A percentile compares a stretch with the other conserved stretches of the same genome.
These are phyloP conservation scores for Dromas ardeola DNA, from an alignment of 2,113 vertebrate species.

Conservation along the genomic window DNA sequence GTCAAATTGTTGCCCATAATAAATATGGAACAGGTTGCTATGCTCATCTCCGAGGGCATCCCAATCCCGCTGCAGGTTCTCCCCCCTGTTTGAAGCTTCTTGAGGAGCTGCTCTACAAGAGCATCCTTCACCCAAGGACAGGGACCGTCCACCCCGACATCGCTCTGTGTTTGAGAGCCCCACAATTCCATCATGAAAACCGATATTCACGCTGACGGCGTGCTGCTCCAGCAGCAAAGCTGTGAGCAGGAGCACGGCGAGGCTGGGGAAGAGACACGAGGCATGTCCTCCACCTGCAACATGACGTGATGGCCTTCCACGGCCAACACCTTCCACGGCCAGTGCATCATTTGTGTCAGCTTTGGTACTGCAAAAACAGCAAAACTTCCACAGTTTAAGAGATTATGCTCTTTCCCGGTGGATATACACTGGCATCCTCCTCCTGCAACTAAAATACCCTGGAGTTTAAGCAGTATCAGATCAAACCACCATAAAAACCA, in stretches of 20 bases:
- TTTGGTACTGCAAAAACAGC: not conserved
- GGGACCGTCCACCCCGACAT: accelerated
- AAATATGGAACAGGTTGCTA: constrained; percentile 91
- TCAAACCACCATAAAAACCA: not conserved
- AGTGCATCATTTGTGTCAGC: not conserved
- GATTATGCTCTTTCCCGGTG: not conserved
- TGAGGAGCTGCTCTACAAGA: not conserved
- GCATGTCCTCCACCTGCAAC: accelerated
- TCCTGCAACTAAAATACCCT: not conserved
- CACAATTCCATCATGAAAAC: not conserved
- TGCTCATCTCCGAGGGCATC: constrained; percentile 82
- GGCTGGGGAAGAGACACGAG: not conserved
- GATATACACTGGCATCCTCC: not conserved
- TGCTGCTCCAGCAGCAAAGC: not conserved
- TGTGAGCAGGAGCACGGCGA: not conserved
- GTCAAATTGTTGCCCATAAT: constrained; percentile 94
- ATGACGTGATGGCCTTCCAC: accelerated
- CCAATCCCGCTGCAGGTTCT: constrained; percentile 69
- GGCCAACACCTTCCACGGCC: not conserved
- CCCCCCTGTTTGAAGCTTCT: not conserved
- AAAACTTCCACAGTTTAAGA: not conserved
- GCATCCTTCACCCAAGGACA: not conserved
- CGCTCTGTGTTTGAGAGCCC: accelerated
- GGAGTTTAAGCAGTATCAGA: not conserved
- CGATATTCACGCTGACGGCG: accelerated